A percentile compares a stretch with the other conserved stretches of the same genome.
These are phyloP conservation scores for Myotis yumanensis DNA, from an alignment of 2,113 vertebrate genomes.

Conservation along the genomic window DNA sequence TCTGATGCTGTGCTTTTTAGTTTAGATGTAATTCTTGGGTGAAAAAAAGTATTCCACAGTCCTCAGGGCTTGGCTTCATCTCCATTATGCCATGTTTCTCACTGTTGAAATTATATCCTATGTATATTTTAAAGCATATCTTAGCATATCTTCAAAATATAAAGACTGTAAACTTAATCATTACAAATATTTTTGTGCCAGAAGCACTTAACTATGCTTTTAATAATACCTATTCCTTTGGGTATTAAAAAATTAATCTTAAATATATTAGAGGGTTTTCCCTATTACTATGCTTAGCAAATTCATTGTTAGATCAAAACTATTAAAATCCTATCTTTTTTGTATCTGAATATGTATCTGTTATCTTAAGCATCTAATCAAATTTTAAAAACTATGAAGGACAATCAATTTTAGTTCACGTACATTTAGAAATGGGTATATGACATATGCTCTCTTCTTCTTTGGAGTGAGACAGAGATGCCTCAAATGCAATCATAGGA, in stretches of 20 bases:
- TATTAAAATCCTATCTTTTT: neutral
- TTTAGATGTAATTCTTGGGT: neutral
- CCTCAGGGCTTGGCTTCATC: neutral
- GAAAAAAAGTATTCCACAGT: neutral
- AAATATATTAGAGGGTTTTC: neutral
- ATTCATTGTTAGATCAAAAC: constrained; percentile 20
- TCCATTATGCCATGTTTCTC: neutral
- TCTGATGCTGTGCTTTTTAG: neutral
- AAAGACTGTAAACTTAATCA: neutral
- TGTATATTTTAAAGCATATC: neutral
- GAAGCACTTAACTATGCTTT: neutral
- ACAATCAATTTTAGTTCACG: neutral
- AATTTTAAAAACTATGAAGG: neutral
- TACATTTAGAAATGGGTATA: neutral
- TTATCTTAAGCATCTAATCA: neutral
- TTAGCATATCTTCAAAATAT: constrained; percentile 9
- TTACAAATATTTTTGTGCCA: neutral
- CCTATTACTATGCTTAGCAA: neutral
- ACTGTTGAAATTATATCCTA: neutral
- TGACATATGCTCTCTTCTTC: neutral
- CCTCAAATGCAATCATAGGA: neutral
- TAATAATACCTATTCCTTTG: neutral
- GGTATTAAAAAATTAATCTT: constrained; percentile 10
- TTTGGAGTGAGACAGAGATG: neutral
- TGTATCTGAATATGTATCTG: neutral